phyloP scores from a whole-genome alignment of 1,140 invertebrate genomes.

The Berghia stephanieae region DNA sequence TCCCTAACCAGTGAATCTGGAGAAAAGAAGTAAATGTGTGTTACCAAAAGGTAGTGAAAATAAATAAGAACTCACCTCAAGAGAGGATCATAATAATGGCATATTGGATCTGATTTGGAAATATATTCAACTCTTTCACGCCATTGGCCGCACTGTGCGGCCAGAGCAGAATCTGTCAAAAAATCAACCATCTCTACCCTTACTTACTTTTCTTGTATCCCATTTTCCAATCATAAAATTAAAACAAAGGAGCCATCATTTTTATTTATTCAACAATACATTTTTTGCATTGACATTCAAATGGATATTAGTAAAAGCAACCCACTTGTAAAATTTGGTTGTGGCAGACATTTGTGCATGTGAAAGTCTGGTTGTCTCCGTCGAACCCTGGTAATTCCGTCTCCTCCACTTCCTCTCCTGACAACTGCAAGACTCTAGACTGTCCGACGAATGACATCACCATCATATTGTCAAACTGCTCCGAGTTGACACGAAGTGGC shows the following conservation, averaged over 20 bases:
- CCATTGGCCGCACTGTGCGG: too few relatives aligned
- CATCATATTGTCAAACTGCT: conserved; percentile 84
- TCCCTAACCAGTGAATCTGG: too few relatives aligned
- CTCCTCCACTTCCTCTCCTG: conserved; percentile 96
- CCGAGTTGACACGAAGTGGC: conserved; percentile 82
- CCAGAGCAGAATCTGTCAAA: too few relatives aligned
- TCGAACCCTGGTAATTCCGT: conserved; percentile 84
- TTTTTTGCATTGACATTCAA: background rate
- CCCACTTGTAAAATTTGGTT: conserved; percentile 76
- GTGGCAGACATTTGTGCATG: conserved; percentile 86
- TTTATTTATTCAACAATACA: background rate
- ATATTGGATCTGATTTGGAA: too few relatives aligned
- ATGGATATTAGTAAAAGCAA: background rate
- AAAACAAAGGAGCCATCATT: conserved; percentile 16
- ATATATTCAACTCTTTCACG: too few relatives aligned
- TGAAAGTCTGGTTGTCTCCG: conserved; percentile 90
- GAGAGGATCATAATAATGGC: too few relatives aligned
- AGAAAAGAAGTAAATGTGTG: too few relatives aligned
- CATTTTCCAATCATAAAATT: too few relatives aligned
- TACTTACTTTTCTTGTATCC: too few relatives aligned
- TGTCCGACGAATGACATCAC: conserved; percentile 95
- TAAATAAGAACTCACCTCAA: too few relatives aligned
- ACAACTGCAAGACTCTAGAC: conserved; percentile 86
- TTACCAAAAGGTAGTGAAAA: too few relatives aligned
- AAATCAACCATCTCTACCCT: too few relatives aligned